phyloP scores from a whole-genome alignment of 2,113 vertebrate species.

The Rhipidura dahli region DNA sequence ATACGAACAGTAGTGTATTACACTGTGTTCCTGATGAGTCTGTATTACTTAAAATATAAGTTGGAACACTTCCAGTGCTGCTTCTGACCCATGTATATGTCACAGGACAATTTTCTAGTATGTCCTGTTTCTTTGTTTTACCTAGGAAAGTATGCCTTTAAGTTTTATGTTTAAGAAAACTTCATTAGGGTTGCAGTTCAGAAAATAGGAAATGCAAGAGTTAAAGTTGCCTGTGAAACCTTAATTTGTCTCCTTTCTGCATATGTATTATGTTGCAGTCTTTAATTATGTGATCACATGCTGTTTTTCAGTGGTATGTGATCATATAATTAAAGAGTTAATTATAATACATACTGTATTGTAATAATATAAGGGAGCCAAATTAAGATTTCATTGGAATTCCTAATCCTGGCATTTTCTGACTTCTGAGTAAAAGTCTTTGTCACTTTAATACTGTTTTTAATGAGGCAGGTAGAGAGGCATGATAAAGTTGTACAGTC shows the following conservation, averaged over 20 bases:
- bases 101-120: too few relatives aligned
- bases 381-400: conserved; percentile 39
- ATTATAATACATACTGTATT: conserved; percentile 46
- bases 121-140: neutral
- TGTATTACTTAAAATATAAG: neutral
- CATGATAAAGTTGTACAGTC: neutral
- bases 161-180: neutral
- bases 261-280: conserved; percentile 50
- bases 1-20: neutral
- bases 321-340: conserved; percentile 56
- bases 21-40: neutral
- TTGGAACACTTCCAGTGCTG: neutral
- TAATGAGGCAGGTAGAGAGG: neutral
- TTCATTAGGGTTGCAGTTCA: neutral
- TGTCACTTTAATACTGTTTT: neutral
- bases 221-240: conserved; percentile 48
- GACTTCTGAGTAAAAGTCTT: neutral
- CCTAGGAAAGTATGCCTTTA: neutral
- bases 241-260: conserved; percentile 54
- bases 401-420: neutral
- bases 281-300: conserved; percentile 67
- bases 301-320: conserved; percentile 57
- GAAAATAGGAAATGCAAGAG: conserved; percentile 42
- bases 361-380: conserved; percentile 14
- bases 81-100: neutral